Conservation (phyloP, 2,888 invertebrate genomes). For the Halictus ligatus region DNA sequence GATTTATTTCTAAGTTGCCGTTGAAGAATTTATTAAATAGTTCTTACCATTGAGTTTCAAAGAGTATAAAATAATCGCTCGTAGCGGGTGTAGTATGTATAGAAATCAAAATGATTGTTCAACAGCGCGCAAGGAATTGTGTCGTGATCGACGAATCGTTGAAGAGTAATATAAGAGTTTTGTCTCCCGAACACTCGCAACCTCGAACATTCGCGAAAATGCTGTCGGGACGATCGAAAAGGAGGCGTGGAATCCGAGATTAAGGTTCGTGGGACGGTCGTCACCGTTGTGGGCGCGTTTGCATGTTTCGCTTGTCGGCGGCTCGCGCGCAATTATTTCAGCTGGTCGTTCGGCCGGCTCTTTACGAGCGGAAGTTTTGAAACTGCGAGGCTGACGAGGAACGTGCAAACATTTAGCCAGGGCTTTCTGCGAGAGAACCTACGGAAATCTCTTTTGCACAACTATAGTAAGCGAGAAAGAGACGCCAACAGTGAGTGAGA, state of each 20-base stretch:
- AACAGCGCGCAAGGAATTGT: too few relatives aligned
- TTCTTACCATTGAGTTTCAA: too few relatives aligned
- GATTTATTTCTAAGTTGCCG: too few relatives aligned
- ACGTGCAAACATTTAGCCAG: slow-evolving; percentile 28
- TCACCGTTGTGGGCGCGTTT: slow-evolving; percentile 6
- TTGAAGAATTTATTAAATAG: too few relatives aligned
- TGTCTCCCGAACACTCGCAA: too few relatives aligned
- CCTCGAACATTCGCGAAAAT: not conserved
- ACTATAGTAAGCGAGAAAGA: not conserved
- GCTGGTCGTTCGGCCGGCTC: slow-evolving; percentile 5
- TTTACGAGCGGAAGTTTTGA: slow-evolving; percentile 34
- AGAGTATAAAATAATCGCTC: too few relatives aligned
- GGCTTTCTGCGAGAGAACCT: not conserved
- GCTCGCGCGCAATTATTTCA: slow-evolving; percentile 32
- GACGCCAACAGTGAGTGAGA: not conserved
- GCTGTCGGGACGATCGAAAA: not conserved
- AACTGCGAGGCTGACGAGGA: slow-evolving; percentile 2
- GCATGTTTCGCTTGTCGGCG: slow-evolving; percentile 10
- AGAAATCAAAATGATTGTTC: too few relatives aligned
- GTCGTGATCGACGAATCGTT: too few relatives aligned
- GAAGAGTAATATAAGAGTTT: too few relatives aligned
- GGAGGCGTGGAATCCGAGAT: slow-evolving; percentile 4
- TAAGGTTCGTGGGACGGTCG: not conserved
- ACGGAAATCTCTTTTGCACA: not conserved
- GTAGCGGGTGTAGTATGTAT: too few relatives aligned